Base-by-base conservation (phyloP, 2,113 vertebrate species). In the Aspiorhynchus laticeps region DNA sequence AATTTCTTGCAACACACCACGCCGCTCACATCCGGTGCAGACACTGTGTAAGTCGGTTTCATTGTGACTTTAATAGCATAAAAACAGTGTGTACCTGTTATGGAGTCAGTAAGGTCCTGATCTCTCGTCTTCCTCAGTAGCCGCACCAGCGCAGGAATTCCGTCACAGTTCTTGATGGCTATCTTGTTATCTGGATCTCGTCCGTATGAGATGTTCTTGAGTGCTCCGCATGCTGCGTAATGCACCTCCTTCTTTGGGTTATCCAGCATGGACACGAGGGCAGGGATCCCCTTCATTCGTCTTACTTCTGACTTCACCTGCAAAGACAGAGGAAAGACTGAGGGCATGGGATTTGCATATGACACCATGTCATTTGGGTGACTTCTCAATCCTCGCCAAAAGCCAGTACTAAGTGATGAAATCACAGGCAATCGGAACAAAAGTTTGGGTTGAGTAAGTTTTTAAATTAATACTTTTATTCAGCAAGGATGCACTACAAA, bases 111-210 rank as follows among this genome's bases (percentile, higher is more conserved):
- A 83, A 98, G 97, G 86, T 97, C 97, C 93, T 97, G 95, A 85
- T 99, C 97, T 0, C 88, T 95, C 41, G 97, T 96, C 91, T 98
- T 99, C 69, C 97, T 95, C 87, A 99, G 92, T 83, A 99, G 94
- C 51, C 97, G 92, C 88, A 96, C 93, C 73, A 99, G 94, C 1
- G 97, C 97, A 0, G 97, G 96, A 1, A 99, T 96, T 0, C 98
- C 98, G 0, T 99, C 98, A 21, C 98, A 99, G 94, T 99, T 99
- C 93, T 98, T 99, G 90, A 99, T 98, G 85, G 98, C 97, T 0
- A 98, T 96, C 94, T 99, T 99, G 91, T 99, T 99, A 87, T 99
- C 98, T 46, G 93, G 90, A 91, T 99, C 97, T 83, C 94, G 96
- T 80, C 98, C 98, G 0, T 95, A 99, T 2, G 98, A 99, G 91